Evolutionary conservation across 1,140 invertebrate species (phyloP).

Genomic region (Uloborus diversus): DNA sequence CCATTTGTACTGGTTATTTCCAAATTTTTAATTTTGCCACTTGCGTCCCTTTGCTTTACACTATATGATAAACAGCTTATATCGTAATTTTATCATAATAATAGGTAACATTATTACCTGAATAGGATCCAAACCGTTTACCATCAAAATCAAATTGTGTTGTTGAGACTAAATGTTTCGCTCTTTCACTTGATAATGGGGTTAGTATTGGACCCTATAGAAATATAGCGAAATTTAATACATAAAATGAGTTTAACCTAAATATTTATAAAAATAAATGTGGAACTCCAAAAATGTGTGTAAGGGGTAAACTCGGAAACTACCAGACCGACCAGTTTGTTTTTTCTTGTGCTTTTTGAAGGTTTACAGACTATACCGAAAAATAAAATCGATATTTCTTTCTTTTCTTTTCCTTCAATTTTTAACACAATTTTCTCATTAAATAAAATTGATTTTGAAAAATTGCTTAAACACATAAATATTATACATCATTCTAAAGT

Average conservation of each 20-base stretch:
- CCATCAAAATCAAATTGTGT: conserved; percentile 11
- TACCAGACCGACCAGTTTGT: background rate
- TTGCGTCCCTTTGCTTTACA: no score
- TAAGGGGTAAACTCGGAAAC: no score
- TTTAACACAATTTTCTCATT: no score
- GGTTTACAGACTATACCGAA: background rate
- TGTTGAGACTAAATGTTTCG: conserved; percentile 12
- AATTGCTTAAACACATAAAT: no score
- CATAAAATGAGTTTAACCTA: background rate
- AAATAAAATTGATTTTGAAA: no score
- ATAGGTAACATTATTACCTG: background rate
- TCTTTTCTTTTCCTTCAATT: no score
- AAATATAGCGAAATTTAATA: background rate
- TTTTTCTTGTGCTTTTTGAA: background rate
- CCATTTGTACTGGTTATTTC: no score
- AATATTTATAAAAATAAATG: background rate
- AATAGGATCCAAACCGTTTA: background rate
- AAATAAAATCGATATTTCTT: background rate
- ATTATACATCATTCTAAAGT: no score
- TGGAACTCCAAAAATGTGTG: no score
- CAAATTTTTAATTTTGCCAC: no score
- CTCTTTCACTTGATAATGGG: background rate
- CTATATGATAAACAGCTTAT: background rate
- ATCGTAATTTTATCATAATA: background rate
- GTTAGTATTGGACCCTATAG: conserved; percentile 8